Evolutionary conservation across 53 echinoderm and acorn worm genomes (phyloP).

Genomic region (Antedon mediterranea): DNA sequence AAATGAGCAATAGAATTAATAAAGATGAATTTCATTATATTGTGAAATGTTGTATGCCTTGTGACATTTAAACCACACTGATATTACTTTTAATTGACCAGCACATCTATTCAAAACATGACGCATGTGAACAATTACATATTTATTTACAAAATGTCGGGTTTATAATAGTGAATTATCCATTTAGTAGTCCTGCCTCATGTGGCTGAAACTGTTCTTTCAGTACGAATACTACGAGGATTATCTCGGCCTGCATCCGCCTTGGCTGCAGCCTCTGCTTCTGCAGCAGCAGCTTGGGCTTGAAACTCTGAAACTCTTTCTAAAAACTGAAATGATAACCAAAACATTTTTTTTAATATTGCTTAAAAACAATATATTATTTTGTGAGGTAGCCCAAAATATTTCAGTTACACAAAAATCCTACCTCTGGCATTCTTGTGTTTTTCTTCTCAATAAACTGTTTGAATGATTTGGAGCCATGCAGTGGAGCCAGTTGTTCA

Average conservation of each 20-base stretch:
- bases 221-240: conserved; percentile 18
- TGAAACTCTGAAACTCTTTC: conserved; percentile 91
- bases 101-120: no score
- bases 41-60: no score
- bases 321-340: conserved; percentile 45
- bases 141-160: no score
- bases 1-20: no score
- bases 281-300: conserved; percentile 77
- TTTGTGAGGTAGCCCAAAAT: no score
- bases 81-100: no score
- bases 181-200: no score
- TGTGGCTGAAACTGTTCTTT: conserved; percentile 24
- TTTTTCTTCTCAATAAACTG: conserved; percentile 84
- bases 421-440: conserved; percentile 76
- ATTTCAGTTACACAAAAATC: no score
- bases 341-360: neutral
- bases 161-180: no score
- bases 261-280: conserved; percentile 45
- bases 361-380: neutral
- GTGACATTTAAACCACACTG: no score
- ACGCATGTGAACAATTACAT: no score
- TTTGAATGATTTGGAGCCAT: conserved; percentile 85
- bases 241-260: conserved; percentile 42
- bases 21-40: no score
- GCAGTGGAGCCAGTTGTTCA: conserved; percentile 81